Percentiles rank a stretch among this genome's conserved stretches.
Conservation (phyloP, 2,888 invertebrate species). For the Pyrocoelia pectoralis region DNA sequence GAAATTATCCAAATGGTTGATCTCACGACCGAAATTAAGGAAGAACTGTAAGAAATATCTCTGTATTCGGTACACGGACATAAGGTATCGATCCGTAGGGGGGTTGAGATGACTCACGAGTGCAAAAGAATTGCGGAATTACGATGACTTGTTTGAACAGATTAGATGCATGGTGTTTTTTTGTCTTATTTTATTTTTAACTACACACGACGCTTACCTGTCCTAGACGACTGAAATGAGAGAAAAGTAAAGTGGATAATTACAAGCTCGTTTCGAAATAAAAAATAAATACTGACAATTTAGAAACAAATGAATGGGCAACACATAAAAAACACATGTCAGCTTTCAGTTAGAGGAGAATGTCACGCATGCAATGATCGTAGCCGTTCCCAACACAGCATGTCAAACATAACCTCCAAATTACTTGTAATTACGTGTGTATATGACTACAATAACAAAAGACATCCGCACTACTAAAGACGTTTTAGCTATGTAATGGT, state of each 20-base stretch:
- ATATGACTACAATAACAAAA: slow-evolving; percentile 33
- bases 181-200: not conserved
- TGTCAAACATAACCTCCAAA: slow-evolving; percentile 33
- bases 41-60: slow-evolving; percentile 45
- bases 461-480: slow-evolving; percentile 34
- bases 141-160: slow-evolving; percentile 16
- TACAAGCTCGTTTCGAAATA: not conserved
- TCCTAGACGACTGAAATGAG: no score
- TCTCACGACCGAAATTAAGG: slow-evolving; percentile 46
- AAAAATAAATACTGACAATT: not conserved
- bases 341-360: slow-evolving; percentile 14
- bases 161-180: not conserved
- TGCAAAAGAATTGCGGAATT: slow-evolving; percentile 25
- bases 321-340: slow-evolving; percentile 19
- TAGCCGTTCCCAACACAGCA: slow-evolving; percentile 29
- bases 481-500: slow-evolving; percentile 22
- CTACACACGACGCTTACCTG: not conserved
- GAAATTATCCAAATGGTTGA: slow-evolving; percentile 48
- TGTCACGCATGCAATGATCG: slow-evolving; percentile 33
- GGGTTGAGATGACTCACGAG: slow-evolving; percentile 45
- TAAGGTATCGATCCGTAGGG: slow-evolving; percentile 45
- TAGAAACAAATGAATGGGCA: slow-evolving; percentile 9
- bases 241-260: not conserved
- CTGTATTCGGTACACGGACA: slow-evolving; percentile 46
- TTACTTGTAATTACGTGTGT: slow-evolving; percentile 34